Base-by-base conservation (phyloP, 2,888 invertebrate genomes). In the Mylabris sibirica region DNA sequence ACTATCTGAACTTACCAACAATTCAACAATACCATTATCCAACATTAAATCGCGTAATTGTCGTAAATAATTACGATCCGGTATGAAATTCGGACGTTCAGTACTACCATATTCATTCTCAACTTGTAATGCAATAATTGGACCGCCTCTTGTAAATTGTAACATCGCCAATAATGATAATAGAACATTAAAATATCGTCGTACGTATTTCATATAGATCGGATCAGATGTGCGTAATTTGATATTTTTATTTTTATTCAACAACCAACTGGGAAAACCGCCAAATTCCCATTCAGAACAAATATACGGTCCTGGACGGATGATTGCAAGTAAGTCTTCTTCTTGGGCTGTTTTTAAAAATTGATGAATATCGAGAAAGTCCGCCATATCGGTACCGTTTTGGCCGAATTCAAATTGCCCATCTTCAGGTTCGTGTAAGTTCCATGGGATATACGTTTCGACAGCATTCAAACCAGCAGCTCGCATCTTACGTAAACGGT, bases 301-400 rank as follows among this genome's bases (percentile, higher is more conserved):
- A 75, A 97, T 96, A 79, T 95, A 98, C 0, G 97, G 97, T 0
- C 97, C 97, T 0, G 95, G 92, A 26, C 97, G 87, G 0, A 97
- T 84, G 61, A 97, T 89, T 0, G 96, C 95, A 20, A 92, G 84
- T 59, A 97, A 14, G 88, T 85, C 76, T 89, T 86, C 53, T 75
- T 92, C 90, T 63, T 63, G 89, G 0, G 96, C 97, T 1, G 88
- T 85, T 74, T 89, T 85, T 6, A 96, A 86, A 80, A 94, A 96
- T 59, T 86, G 84, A 38, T 87, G 89, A 1, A 92, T 75, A 77
- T 90, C 87, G 12, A 89, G 81, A 71, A 90, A 89, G 11, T 82
- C 79, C 62, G 79, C 71, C 76, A 81, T 79, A 64, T 83, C 83
- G n/a, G 90, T 92, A 63, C 91, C 90, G 0, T 90, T 91, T 34